phyloP scores from a whole-genome alignment of 2,113 vertebrate species.

The Pelodiscus sinensis region DNA sequence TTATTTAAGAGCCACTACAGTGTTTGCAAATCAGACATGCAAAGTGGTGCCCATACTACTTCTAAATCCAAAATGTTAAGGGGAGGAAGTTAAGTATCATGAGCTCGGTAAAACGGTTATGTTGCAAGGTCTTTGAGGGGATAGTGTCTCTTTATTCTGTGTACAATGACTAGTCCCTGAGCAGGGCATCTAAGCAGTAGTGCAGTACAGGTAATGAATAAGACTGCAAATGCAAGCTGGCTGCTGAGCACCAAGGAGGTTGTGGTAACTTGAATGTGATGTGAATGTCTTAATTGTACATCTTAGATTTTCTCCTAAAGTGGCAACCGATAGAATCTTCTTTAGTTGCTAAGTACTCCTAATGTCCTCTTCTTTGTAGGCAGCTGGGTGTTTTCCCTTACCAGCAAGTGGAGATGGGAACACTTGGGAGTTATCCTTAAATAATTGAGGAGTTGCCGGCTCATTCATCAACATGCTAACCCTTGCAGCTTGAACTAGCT shows the following conservation, averaged over 20 bases:
- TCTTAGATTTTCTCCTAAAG: not conserved
- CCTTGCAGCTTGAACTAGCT: not conserved
- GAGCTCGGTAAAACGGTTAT: not conserved
- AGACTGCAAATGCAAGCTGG: not conserved
- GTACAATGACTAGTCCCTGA: not conserved
- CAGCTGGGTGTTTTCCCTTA: not conserved
- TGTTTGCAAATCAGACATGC: not conserved
- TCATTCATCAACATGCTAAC: not conserved
- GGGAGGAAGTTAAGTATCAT: not conserved
- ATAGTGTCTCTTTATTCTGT: not conserved
- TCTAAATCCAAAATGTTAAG: not conserved
- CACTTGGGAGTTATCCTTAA: not conserved
- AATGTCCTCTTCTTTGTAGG: not conserved
- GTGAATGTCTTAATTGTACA: not conserved
- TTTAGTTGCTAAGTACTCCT: not conserved
- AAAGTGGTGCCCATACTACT: not conserved
- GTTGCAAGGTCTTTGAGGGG: not conserved
- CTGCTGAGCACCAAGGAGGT: not conserved
- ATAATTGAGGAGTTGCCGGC: not conserved
- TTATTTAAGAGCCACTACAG: not conserved
- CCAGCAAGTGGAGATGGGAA: accelerated
- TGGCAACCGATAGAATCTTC: not conserved
- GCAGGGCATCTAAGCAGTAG: not conserved
- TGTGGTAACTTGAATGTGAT: accelerated
- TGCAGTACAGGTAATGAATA: not conserved